Evolutionary conservation across 1,140 invertebrate species (phyloP).

Genomic region (Zaprionus ornatus): DNA sequence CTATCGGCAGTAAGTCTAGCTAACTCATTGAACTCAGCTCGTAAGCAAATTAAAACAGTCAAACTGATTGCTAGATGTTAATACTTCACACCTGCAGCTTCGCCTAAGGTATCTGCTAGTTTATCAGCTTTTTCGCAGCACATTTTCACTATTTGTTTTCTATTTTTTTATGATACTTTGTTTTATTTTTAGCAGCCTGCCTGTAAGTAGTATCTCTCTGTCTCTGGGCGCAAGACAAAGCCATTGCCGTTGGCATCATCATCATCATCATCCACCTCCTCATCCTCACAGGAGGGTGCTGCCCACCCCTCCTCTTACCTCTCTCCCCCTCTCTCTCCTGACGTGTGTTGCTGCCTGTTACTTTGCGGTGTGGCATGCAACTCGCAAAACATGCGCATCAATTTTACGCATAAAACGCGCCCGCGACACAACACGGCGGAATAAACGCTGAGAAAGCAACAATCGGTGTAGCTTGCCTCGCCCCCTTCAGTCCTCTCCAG

Average conservation of each 20-base stretch:
- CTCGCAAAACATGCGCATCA: slow-evolving; percentile 34
- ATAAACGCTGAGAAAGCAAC: slow-evolving; percentile 43
- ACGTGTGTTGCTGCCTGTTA: background rate
- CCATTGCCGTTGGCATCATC: slow-evolving; percentile 30
- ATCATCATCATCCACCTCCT: slow-evolving; percentile 8
- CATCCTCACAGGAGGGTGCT: slow-evolving; percentile 6
- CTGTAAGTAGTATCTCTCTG: background rate
- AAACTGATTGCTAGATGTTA: background rate
- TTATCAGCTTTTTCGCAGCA: background rate
- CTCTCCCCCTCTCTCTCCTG: too few species aligned
- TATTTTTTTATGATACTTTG: slow-evolving; percentile 22
- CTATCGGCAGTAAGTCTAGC: too few species aligned
- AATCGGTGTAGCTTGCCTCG: slow-evolving; percentile 22
- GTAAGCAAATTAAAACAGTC: background rate
- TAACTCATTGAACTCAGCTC: background rate
- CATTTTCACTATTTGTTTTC: slow-evolving; percentile 6
- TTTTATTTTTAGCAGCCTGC: slow-evolving; percentile 24
- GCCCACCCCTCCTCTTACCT: too few species aligned
- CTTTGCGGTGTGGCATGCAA: slow-evolving; percentile 31
- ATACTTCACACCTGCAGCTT: too few species aligned
- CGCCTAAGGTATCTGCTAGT: slow-evolving; percentile 8
- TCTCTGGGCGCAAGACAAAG: slow-evolving; percentile 33
- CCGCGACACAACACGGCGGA: background rate
- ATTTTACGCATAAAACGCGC: slow-evolving; percentile 52
- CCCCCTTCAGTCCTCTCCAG: too few species aligned